Base-by-base conservation (phyloP, 2,888 invertebrate species). In the Cephus spinipes region DNA sequence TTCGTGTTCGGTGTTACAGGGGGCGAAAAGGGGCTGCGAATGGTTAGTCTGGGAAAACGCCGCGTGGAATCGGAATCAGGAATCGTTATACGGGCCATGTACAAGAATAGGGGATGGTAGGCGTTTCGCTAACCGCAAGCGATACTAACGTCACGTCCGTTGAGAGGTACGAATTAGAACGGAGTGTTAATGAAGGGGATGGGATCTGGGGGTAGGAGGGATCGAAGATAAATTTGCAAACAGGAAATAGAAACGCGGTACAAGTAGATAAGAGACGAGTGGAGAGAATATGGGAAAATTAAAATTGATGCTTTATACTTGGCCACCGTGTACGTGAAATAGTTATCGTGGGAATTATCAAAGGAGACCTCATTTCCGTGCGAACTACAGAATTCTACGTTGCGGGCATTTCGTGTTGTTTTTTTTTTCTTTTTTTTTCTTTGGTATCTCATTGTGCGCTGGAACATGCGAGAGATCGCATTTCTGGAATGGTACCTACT, bases 301-400 rank as follows among this genome's bases (percentile, higher is more conserved):
- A 15, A 15, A 15, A 40, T 15, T 40, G 40, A 15, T 40, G 15
- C 15, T 15, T 15, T 40, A 2, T 40, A 40, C 40, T 40, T 55
- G 55, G 9, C 23, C 55, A 1, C 9, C 23, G 1, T 55, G 9
- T 9, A 55, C 35, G 3, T 9, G 9, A 55, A 23, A 23, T 23
- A 23, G n/a, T 34, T 31, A 11, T 81, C 74, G 77, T 79, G 79
- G 81, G 83, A 83, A 85, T 83, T 79, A 85, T 82, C 81, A 78
- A 77, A 79, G 80, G 82, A 83, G 55, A 55, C 23, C 2, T 23
- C 23, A 23, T 55, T 55, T 55, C 9, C 55, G 23, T 55, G 55
- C 23, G 23, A 55, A 9, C 55, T 55, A 15, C 15, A 55, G 15
- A 23, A 23, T 23, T 9, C 23, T 23, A 6, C 55, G 15, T 55